Evolutionary conservation across 2,888 invertebrate species (phyloP).

Genomic region (Epistrophe eligans): DNA sequence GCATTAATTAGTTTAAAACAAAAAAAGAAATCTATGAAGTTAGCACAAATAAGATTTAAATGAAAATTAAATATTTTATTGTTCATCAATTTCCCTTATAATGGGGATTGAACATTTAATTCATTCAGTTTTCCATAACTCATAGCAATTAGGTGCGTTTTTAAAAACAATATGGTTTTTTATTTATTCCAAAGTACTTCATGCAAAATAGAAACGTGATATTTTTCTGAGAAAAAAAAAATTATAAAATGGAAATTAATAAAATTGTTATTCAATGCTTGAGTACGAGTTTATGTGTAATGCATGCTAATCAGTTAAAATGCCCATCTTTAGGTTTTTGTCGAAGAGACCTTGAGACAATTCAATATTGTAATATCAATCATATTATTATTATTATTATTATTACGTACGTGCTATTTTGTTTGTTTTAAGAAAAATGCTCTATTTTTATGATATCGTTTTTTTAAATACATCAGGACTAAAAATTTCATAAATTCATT

Average conservation of each 20-base stretch:
- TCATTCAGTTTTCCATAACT: neutral
- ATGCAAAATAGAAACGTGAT: conserved; percentile 29
- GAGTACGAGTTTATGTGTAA: neutral
- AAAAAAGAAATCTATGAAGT: too few species aligned
- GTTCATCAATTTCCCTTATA: neutral
- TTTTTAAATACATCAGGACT: neutral
- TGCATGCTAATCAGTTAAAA: conserved; percentile 6
- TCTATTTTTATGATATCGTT: neutral
- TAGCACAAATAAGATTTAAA: neutral
- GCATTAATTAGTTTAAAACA: too few species aligned
- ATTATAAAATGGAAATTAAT: conserved; percentile 1
- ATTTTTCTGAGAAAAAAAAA: neutral
- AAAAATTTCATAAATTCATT: neutral
- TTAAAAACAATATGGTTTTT: neutral
- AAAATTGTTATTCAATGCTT: conserved; percentile 5
- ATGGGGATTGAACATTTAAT: neutral
- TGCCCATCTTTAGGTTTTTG: neutral
- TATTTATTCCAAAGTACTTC: neutral
- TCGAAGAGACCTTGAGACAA: neutral
- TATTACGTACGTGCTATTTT: neutral
- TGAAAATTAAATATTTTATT: neutral
- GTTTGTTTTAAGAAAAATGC: neutral
- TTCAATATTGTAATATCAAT: neutral
- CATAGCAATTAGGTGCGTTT: neutral
- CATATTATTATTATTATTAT: too few species aligned